Percentiles rank a stretch among this genome's conserved stretches.
Evolutionary conservation across 2,797 vertebrate species (phyloP).

Genomic region (Catharus ustulatus): DNA sequence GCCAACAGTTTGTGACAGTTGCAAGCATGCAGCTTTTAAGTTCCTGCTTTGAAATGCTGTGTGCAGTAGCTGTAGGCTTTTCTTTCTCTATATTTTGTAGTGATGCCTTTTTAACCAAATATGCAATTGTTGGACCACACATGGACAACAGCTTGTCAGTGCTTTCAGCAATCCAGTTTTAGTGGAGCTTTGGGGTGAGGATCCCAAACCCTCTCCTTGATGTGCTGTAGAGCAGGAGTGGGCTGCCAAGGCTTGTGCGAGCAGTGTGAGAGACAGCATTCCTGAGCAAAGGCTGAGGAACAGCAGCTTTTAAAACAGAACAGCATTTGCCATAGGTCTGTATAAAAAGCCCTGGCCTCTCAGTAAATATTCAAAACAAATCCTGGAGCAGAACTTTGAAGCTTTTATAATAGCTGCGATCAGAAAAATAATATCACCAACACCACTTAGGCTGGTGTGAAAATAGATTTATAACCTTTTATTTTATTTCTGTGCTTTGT

Average conservation of each 20-base stretch:
- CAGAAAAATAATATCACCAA: slow-evolving; percentile 50
- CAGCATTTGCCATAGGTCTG: neutral
- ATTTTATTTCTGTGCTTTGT: slow-evolving; percentile 62
- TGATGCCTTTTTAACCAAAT: neutral
- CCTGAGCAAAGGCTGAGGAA: slow-evolving; percentile 20
- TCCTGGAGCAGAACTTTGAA: slow-evolving; percentile 34
- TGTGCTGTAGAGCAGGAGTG: neutral
- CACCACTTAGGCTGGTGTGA: slow-evolving; percentile 9
- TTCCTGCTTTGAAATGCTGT: slow-evolving; percentile 13
- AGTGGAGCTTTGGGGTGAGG: neutral
- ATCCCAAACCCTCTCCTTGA: neutral
- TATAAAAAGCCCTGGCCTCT: neutral
- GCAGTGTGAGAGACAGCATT: neutral
- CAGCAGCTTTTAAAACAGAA: slow-evolving; percentile 6
- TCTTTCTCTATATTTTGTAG: neutral
- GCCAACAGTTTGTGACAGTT: slow-evolving; percentile 1
- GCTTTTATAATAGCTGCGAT: slow-evolving; percentile 18
- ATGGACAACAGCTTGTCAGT: neutral
- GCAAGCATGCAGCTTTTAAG: slow-evolving; percentile 20
- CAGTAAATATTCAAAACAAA: slow-evolving; percentile 63
- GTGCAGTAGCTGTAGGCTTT: neutral
- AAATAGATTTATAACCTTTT: slow-evolving; percentile 59
- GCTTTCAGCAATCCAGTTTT: neutral
- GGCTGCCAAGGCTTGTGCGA: neutral
- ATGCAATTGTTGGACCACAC: neutral